Percentiles rank a stretch among this genome's conserved stretches.
Evolutionary conservation across 2,113 vertebrate genomes (phyloP).

Genomic region (Anarhynchus alexandrinus): DNA sequence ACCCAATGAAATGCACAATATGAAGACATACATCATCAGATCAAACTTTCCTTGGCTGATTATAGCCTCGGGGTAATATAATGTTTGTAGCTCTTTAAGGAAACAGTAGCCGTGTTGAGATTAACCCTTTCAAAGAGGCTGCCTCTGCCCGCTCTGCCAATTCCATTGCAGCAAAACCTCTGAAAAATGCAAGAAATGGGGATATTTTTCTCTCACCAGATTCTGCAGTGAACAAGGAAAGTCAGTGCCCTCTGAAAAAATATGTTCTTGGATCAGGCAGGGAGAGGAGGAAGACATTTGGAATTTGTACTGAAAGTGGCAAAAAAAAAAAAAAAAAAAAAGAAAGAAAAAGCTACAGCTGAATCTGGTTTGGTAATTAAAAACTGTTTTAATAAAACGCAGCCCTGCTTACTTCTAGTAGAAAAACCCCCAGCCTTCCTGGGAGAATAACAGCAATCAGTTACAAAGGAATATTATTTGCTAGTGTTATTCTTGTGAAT

Average conservation of each 20-base stretch:
- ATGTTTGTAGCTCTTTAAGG: constrained; percentile 65
- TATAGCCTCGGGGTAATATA: constrained; percentile 56
- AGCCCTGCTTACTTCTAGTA: constrained; percentile 53
- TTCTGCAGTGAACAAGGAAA: constrained; percentile 9
- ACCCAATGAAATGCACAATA: constrained; percentile 54
- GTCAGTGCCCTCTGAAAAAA: neutral
- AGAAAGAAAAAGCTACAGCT: constrained; percentile 53
- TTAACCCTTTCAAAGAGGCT: constrained; percentile 51
- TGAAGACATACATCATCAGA: constrained; percentile 68
- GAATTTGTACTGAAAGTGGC: constrained; percentile 45
- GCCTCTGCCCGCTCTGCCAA: neutral
- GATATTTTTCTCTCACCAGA: constrained; percentile 19
- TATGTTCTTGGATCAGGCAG: neutral
- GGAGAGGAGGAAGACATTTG: constrained; percentile 1
- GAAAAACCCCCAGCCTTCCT: constrained; percentile 60
- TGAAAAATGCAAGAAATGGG: constrained; percentile 42
- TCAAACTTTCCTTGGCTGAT: constrained; percentile 66
- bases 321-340: constrained; percentile 20
- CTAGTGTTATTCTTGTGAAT: constrained; percentile 58
- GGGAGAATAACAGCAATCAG: constrained; percentile 68
- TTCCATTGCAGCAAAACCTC: neutral
- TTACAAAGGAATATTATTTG: constrained; percentile 70
- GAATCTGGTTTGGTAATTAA: constrained; percentile 59
- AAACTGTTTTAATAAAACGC: constrained; percentile 60
- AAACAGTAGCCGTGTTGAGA: constrained; percentile 24